Conservation (phyloP, 2,797 vertebrate genomes). For the Capromys pilorides region DNA sequence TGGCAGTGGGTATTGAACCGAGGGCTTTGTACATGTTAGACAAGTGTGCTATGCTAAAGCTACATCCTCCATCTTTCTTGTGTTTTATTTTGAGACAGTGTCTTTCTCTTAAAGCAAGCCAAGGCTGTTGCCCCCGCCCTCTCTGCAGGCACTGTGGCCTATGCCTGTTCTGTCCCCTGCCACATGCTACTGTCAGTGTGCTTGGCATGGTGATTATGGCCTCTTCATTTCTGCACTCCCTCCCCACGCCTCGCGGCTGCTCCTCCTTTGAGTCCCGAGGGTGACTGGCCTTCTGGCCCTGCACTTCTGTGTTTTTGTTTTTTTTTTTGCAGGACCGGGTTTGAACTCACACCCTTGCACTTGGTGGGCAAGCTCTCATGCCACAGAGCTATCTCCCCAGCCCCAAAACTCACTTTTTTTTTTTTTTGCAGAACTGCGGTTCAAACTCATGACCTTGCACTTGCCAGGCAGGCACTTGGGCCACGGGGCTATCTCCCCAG, state of each 20-base stretch:
- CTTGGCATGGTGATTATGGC: background rate
- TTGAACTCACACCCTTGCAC: no score
- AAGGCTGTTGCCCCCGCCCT: accelerated
- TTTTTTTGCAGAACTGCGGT: no score
- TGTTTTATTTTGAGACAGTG: background rate
- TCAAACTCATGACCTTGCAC: no score
- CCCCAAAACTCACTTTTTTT: no score
- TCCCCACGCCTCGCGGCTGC: background rate
- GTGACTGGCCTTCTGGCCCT: background rate
- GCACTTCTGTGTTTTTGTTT: background rate
- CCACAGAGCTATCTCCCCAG: no score
- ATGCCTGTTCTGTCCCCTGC: accelerated
- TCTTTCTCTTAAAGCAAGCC: background rate
- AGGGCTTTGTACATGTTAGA: background rate
- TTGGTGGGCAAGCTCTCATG: no score
- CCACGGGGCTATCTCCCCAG: no score
- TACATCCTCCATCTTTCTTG: background rate
- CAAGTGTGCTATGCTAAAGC: background rate
- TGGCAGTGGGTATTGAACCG: background rate
- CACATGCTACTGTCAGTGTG: background rate
- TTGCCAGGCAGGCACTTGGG: no score
- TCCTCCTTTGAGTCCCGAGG: background rate
- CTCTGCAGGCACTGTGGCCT: background rate
- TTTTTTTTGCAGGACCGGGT: no score
- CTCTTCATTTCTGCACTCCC: background rate